These are phyloP conservation scores for Buceros bicornis DNA, from an alignment of 2,797 vertebrate species.

Conservation along the genomic window DNA sequence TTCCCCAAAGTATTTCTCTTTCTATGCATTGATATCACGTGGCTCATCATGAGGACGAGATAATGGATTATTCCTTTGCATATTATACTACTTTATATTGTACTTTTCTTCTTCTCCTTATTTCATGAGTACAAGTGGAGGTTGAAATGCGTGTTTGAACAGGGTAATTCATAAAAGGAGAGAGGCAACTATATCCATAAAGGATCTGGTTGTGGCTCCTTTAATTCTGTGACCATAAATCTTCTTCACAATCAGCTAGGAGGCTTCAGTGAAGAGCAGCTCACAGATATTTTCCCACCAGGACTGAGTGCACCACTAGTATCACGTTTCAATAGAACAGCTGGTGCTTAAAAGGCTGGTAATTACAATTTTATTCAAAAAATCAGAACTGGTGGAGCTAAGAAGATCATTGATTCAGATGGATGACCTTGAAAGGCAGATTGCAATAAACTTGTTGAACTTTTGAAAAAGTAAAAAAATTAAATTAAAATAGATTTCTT, in stretches of 20 bases:
- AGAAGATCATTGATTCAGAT: constrained; percentile 74
- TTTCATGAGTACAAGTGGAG: background rate
- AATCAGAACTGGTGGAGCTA: constrained; percentile 70
- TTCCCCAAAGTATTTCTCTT: background rate
- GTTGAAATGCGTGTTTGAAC: background rate
- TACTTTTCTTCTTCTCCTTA: background rate
- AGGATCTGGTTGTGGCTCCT: constrained; percentile 6
- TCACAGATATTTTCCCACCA: constrained; percentile 63
- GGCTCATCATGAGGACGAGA: background rate
- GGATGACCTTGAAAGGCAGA: constrained; percentile 68
- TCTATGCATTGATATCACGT: background rate
- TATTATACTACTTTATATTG: background rate
- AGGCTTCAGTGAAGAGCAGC: constrained; percentile 63
- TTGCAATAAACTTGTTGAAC: constrained; percentile 71
- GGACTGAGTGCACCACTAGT: constrained; percentile 69
- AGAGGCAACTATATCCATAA: background rate
- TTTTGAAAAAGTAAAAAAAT: constrained; percentile 40
- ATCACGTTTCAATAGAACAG: constrained; percentile 81
- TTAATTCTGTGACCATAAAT: constrained; percentile 59
- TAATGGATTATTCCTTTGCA: background rate
- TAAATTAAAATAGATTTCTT: constrained; percentile 42
- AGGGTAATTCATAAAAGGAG: background rate
- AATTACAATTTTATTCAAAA: constrained; percentile 80
- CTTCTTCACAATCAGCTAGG: constrained; percentile 50
- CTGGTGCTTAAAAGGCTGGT: constrained; percentile 79